Conservation (phyloP, 1,140 invertebrate species). For the Daktulosphaira vitifoliae region DNA sequence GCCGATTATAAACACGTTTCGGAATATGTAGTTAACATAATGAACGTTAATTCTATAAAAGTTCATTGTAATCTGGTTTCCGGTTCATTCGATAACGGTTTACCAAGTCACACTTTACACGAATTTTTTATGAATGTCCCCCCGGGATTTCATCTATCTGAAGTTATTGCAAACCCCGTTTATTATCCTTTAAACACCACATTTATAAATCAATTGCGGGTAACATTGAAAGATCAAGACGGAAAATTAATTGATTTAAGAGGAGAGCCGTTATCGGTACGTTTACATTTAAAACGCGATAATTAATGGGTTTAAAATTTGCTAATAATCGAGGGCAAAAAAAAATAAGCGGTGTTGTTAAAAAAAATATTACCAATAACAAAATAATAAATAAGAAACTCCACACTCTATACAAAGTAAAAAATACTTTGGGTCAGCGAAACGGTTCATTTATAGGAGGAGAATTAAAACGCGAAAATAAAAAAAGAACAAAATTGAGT, state of each 20-base stretch:
- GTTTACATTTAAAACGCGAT: constrained; percentile 35
- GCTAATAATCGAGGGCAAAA: no score
- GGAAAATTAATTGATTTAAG: constrained; percentile 35
- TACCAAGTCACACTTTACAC: constrained; percentile 40
- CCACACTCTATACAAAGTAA: no score
- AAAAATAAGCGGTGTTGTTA: no score
- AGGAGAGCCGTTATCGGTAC: constrained; percentile 35
- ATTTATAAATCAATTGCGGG: constrained; percentile 35
- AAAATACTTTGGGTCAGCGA: no score
- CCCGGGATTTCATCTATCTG: constrained; percentile 40
- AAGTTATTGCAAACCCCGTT: constrained; percentile 36
- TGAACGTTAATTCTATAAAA: constrained; percentile 21
- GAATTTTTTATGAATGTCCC: constrained; percentile 40
- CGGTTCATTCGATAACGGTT: constrained; percentile 40
- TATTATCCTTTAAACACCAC: constrained; percentile 36
- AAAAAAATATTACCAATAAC: no score
- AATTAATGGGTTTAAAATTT: constrained; percentile 35
- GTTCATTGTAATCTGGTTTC: constrained; percentile 33
- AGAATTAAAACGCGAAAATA: no score
- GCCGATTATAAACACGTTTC: not conserved
- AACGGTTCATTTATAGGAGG: no score
- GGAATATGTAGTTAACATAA: constrained; percentile 19
- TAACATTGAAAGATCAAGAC: constrained; percentile 36
- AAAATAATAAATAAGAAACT: no score
- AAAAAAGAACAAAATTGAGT: not conserved